Conservation (phyloP, 2,797 vertebrate species). For the Numenius phaeopus region DNA sequence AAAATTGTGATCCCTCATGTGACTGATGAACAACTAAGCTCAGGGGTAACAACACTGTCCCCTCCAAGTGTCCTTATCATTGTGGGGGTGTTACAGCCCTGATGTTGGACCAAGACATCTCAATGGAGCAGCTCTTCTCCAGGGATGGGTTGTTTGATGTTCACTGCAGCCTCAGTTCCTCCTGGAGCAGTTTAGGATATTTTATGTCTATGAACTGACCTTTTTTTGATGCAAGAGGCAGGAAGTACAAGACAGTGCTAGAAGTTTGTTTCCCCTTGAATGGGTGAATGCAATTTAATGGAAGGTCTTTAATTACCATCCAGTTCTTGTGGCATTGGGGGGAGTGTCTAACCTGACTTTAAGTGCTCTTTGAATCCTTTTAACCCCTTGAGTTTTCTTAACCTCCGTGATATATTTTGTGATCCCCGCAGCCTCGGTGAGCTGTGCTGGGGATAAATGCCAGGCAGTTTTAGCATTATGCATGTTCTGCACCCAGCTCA, state of each 20-base stretch:
- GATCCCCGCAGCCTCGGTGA: background rate
- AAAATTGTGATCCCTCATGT: background rate
- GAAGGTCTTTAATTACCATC: background rate
- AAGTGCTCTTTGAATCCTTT: background rate
- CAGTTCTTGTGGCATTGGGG: background rate
- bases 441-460: background rate
- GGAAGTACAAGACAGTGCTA: background rate
- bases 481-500: background rate
- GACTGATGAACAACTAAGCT: background rate
- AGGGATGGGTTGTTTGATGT: background rate
- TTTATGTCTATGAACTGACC: background rate
- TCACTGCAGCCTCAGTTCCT: background rate
- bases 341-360: background rate
- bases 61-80: background rate
- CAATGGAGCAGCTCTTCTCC: background rate
- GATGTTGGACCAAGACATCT: fast-evolving
- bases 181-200: background rate
- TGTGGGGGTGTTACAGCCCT: fast-evolving
- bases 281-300: background rate
- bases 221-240: background rate
- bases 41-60: fast-evolving
- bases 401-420: background rate
- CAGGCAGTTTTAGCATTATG: background rate
- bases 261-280: background rate
- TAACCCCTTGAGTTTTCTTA: constrained; percentile 21